Evolutionary conservation across 2,113 vertebrate genomes (phyloP), one percentile per base, ranked within the genome.

Genomic region (Gobio gobio): DNA sequence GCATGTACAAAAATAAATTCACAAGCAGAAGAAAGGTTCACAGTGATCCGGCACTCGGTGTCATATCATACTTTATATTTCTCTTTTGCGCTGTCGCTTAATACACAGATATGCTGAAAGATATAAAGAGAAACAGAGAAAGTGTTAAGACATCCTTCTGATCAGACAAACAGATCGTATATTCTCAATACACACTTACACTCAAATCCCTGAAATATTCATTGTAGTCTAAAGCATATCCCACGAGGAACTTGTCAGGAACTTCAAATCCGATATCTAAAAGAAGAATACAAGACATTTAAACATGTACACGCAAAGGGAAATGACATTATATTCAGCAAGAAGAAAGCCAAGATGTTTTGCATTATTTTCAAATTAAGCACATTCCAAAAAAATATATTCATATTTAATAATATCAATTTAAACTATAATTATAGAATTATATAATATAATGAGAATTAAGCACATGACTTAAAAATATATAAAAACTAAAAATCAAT

Each of bases 141-240:
- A 7, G 6, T 20, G 58, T 16, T 18, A 74, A 47, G 54, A 13
- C 54, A 85, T 56, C 2, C 68, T 36, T 68, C 33, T 4, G 66
- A 40, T 70, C 64, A 40, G 24, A 68, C 64, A 70, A 22, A 68
- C 29, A 72, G 56, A 26, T 5, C 4, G n/a, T 20, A 20, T 54
- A 54, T 3, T 16, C 51, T 20, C 49, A 54, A 4, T 36, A 56
- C 2, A 33, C 26, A 94, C 94, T 95, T 89, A 96, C 95, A 87
- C 94, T 96, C 82, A 96, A 93, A 89, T 96, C 95, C 91, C 95
- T 92, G 92, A 96, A 96, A 92, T 96, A 95, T 84, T 96, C 95
- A 1, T 96, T 96, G 91, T 96, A 95, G 89, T 96, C 95, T 90
- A 96, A 89, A 76, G 95, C 95, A 24, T 96, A 96, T 36, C 95